Conservation (phyloP, 2,797 vertebrate species). For the Urocyon cinereoargenteus region DNA sequence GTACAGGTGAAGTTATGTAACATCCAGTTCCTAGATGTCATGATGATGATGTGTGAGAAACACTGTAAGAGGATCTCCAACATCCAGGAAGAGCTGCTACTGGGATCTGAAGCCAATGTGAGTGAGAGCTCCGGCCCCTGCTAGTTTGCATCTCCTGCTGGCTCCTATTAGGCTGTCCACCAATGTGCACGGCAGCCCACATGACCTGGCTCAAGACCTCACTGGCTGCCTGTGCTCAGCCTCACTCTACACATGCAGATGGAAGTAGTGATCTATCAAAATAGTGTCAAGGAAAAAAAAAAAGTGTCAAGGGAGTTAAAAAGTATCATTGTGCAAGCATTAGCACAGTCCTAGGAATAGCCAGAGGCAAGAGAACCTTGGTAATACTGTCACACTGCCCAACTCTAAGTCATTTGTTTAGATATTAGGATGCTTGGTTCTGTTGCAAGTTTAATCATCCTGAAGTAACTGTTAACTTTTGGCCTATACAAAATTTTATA, state of each 20-base stretch:
- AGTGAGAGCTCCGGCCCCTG: not conserved
- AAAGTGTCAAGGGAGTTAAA: not conserved
- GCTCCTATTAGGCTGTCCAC: not conserved
- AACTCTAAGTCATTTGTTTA: not conserved
- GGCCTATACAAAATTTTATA: not conserved
- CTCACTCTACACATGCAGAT: not conserved
- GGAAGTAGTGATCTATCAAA: not conserved
- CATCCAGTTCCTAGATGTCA: not conserved
- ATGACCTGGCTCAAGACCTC: not conserved
- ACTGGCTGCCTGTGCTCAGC: not conserved
- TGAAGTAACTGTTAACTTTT: not conserved
- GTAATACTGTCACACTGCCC: not conserved
- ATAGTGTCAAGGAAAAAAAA: not conserved
- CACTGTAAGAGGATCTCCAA: not conserved
- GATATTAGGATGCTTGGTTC: not conserved
- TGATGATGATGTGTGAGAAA: not conserved
- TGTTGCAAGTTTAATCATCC: not conserved
- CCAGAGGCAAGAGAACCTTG: not conserved
- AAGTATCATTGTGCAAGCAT: not conserved
- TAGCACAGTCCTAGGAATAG: not conserved
- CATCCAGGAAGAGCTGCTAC: not conserved
- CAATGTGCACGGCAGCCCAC: accelerated
- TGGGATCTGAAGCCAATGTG: not conserved
- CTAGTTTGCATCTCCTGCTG: not conserved
- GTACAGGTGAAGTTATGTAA: not conserved